These are phyloP conservation scores for Papilio polyxenes DNA, from an alignment of 1,140 invertebrate species.

Conservation along the genomic window DNA sequence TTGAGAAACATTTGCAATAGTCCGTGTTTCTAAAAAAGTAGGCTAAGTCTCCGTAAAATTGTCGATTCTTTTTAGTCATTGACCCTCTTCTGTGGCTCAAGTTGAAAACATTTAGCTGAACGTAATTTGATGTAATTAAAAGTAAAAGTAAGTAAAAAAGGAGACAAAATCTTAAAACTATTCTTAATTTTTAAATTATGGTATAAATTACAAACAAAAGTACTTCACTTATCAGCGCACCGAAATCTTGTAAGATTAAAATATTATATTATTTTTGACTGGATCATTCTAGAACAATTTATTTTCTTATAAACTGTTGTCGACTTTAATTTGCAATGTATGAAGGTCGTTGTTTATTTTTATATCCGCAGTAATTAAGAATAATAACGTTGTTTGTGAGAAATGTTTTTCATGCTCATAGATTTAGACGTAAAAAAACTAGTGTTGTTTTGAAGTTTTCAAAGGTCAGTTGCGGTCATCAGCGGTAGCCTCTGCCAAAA, in stretches of 20 bases:
- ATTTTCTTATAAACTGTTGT: conserved; percentile 19
- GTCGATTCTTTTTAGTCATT: conserved; percentile 5
- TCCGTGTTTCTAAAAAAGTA: conserved; percentile 17
- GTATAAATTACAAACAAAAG: not conserved
- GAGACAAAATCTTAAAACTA: no score
- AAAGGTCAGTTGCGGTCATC: not conserved
- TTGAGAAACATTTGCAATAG: conserved; percentile 15
- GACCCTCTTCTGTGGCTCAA: not conserved
- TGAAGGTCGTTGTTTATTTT: not conserved
- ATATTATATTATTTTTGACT: conserved; percentile 26
- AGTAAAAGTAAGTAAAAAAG: not conserved
- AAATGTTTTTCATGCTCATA: not conserved
- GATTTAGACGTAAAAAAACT: not conserved
- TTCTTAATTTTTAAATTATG: not conserved
- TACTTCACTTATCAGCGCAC: not conserved
- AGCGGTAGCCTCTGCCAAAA: not conserved
- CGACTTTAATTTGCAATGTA: not conserved
- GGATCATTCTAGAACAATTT: conserved; percentile 11
- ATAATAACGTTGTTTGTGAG: not conserved
- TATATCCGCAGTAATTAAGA: conserved; percentile 17
- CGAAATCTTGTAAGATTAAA: conserved; percentile 23
- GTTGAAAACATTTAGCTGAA: not conserved
- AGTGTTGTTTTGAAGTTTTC: not conserved
- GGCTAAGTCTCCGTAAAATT: not conserved
- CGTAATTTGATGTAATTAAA: not conserved